Evolutionary conservation across 2,888 invertebrate species (phyloP), one percentile per base, ranked within the genome.

Genomic region (Zele albiditarsus): DNA sequence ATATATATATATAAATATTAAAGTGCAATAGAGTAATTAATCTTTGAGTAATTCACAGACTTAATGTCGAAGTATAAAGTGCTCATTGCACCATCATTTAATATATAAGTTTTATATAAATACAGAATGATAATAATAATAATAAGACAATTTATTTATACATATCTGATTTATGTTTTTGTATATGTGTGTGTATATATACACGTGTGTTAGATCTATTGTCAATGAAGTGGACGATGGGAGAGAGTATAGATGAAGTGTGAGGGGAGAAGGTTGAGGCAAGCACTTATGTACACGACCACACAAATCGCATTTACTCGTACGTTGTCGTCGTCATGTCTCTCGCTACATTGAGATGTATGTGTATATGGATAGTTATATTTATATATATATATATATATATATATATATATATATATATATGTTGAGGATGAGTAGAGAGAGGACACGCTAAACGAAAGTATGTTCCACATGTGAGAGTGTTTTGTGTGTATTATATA

Each of bases 1-100:
- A 23, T n/a, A 16, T 1, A 53, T 20, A 0, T 5, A 16, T n/a
- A 20, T 53, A n/a, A 1, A 20, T 16, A 12, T 20, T 16, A 46
- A 67, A 27, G 23, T 23, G 14, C 10, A 1, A 23, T 23, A 5
- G 2, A 67, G 42, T 67, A 25, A 42, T 67, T 28, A 28, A 33
- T n/a, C 57, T 20, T 53, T 53, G 20, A 23, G 46, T n/a, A 46
- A 46, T 46, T 46, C n/a, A 46, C n/a, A 4, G 46, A 16, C 12
- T 38, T 38, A 12, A 12, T 8, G 53, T 46, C 53, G 28, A 58
- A 38, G 33, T 69, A 42, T 58, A 60, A 65, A 28, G 49, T 60
- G 74, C 72, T 75, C 63, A 23, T 53, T 53, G 53, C 53, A 53
- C 10, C 5, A 53, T 53, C 53, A 5, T 10, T 53, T 20, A 53